Evolutionary conservation across 2,888 invertebrate genomes (phyloP).

Genomic region (Cerastis leucographa): DNA sequence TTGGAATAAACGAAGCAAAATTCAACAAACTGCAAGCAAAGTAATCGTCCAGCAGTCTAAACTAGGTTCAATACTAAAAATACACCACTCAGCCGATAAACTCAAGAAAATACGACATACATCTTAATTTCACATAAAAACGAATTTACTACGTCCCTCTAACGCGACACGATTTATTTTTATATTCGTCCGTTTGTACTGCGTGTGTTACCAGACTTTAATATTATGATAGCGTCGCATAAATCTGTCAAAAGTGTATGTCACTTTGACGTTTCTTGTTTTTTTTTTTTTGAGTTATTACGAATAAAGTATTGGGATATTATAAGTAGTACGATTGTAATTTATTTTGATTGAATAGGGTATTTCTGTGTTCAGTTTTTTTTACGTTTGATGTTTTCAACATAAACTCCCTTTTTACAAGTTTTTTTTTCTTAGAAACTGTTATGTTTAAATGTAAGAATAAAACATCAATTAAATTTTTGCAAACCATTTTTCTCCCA

Average conservation of each 20-base stretch:
- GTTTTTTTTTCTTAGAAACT: no score
- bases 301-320: constrained; percentile 29
- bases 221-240: constrained; percentile 84
- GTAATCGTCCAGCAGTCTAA: constrained; percentile 18
- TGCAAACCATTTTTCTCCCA: no score
- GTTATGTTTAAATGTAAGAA: no score
- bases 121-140: constrained; percentile 89
- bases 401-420: neutral
- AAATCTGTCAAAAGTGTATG: constrained; percentile 81
- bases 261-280: constrained; percentile 42
- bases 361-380: neutral
- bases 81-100: constrained; percentile 80
- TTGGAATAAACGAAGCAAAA: constrained; percentile 2
- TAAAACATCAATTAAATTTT: no score
- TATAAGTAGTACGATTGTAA: constrained; percentile 22
- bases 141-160: constrained; percentile 81
- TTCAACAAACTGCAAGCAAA: neutral
- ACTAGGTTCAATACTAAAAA: constrained; percentile 65
- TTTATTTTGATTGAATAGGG: constrained; percentile 20
- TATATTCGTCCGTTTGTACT: constrained; percentile 74
- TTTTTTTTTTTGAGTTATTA: constrained; percentile 26
- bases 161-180: constrained; percentile 81
- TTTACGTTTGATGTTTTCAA: constrained; percentile 24
- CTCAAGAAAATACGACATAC: constrained; percentile 81
- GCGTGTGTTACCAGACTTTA: constrained; percentile 83